phyloP scores from a whole-genome alignment of 2,888 invertebrate species.

The Eumacrocentrus americanus region DNA sequence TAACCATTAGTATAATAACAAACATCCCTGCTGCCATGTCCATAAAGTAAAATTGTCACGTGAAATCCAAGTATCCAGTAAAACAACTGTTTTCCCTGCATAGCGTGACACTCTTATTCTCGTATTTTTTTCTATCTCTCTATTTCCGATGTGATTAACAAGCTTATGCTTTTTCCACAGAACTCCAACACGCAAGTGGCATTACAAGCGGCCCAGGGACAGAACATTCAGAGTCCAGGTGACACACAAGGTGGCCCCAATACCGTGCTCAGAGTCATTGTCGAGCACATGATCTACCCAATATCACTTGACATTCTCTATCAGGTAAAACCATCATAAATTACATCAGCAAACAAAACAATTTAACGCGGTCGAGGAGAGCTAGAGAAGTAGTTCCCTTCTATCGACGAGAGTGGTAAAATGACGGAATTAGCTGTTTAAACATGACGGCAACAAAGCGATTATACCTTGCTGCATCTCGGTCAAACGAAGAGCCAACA shows the following conservation, averaged over 20 bases:
- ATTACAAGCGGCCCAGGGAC: constrained; percentile 81
- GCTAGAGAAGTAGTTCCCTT: too few relatives aligned
- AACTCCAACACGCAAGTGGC: constrained; percentile 80
- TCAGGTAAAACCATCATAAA: constrained; percentile 68
- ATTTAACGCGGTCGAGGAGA: too few relatives aligned
- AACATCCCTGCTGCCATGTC: too few relatives aligned
- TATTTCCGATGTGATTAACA: background rate
- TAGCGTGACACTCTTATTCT: background rate
- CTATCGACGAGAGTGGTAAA: constrained; percentile 4
- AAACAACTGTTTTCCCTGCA: background rate
- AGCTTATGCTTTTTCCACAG: too few relatives aligned
- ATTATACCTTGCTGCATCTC: constrained; percentile 24
- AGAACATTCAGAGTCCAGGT: constrained; percentile 58
- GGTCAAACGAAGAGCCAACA: constrained; percentile 32
- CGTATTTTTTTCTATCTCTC: constrained; percentile 9
- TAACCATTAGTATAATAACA: too few relatives aligned
- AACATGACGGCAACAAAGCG: constrained; percentile 7
- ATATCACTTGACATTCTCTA: constrained; percentile 97
- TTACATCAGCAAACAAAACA: too few relatives aligned
- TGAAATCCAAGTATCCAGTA: background rate
- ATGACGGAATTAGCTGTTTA: background rate
- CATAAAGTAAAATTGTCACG: too few relatives aligned
- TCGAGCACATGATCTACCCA: constrained; percentile 98
- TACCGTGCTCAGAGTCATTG: constrained; percentile 96
- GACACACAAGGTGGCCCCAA: constrained; percentile 89